Conservation (phyloP, 2,113 vertebrate genomes). For the Leptosomus discolor region DNA sequence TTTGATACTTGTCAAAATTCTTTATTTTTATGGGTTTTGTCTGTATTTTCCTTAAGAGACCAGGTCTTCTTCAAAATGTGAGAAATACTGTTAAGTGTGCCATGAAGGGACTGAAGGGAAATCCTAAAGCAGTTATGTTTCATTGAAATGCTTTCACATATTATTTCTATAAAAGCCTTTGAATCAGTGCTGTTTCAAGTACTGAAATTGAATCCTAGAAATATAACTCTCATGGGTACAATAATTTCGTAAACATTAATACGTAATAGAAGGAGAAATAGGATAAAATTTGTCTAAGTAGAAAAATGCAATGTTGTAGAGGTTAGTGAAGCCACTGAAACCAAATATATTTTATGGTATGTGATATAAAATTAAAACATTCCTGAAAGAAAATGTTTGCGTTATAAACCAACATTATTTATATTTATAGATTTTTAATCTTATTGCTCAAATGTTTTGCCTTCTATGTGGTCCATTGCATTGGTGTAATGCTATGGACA, state of each 20-base stretch:
- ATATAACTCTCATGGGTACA: background rate
- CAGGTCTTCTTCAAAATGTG: background rate
- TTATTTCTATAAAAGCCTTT: slow-evolving; percentile 20
- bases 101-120: background rate
- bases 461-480: background rate
- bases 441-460: background rate
- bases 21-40: background rate
- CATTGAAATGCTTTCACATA: background rate
- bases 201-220: slow-evolving; percentile 36
- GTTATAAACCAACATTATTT: background rate
- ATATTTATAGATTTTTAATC: background rate
- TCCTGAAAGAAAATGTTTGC: background rate
- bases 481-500: background rate
- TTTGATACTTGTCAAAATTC: background rate
- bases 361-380: background rate
- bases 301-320: background rate
- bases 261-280: background rate
- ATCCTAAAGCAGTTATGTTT: slow-evolving; percentile 17
- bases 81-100: slow-evolving; percentile 2
- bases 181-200: slow-evolving; percentile 5
- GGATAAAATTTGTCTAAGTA: background rate
- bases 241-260: slow-evolving; percentile 39
- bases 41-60: slow-evolving; percentile 1
- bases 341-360: background rate
- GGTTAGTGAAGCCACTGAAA: background rate